Percentiles rank a stretch among this genome's conserved stretches.
Evolutionary conservation across 1,140 invertebrate species (phyloP).

Genomic region (Drosophila lacertosa): DNA sequence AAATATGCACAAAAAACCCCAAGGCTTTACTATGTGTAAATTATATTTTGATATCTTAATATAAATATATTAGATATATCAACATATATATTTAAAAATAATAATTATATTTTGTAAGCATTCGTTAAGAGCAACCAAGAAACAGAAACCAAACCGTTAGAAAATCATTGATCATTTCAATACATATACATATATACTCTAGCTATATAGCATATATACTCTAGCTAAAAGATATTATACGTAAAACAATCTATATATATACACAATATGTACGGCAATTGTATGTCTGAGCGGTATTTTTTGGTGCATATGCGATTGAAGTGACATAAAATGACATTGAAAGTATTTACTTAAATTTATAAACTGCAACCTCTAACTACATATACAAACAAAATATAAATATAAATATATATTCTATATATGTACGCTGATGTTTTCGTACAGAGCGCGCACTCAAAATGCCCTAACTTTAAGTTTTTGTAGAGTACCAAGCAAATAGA

Average conservation of each 20-base stretch:
- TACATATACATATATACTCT: conserved; percentile 24
- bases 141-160: conserved; percentile 33
- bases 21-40: conserved; percentile 57
- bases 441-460: conserved; percentile 26
- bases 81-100: neutral
- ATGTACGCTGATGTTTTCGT: conserved; percentile 53
- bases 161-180: conserved; percentile 38
- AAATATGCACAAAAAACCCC: conserved; percentile 70
- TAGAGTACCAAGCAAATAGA: conserved; percentile 22
- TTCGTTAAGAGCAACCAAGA: conserved; percentile 29
- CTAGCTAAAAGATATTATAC: conserved; percentile 48
- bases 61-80: conserved; percentile 10
- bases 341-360: conserved; percentile 52
- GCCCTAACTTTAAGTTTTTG: conserved; percentile 42
- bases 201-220: conserved; percentile 22
- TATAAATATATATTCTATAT: conserved; percentile 29
- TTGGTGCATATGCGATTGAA: conserved; percentile 36
- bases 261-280: conserved; percentile 45
- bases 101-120: conserved; percentile 44
- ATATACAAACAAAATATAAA: conserved; percentile 27
- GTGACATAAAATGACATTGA: conserved; percentile 37
- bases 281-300: conserved; percentile 31
- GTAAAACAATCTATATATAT: conserved; percentile 48
- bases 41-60: conserved; percentile 35
- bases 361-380: conserved; percentile 36